These are phyloP conservation scores for Amorpha juglandis DNA, from an alignment of 2,888 invertebrate genomes.

Conservation along the genomic window DNA sequence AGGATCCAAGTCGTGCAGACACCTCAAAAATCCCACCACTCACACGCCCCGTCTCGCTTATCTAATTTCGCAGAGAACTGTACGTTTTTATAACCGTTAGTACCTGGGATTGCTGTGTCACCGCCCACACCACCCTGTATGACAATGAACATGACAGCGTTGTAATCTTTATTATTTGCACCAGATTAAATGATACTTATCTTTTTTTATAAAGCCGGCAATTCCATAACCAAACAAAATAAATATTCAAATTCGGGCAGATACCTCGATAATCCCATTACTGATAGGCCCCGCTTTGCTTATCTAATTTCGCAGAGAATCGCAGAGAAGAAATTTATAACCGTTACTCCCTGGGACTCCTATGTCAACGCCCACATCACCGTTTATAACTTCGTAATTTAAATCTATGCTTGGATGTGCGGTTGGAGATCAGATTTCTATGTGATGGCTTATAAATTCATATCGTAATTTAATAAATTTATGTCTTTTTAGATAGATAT, in stretches of 20 bases:
- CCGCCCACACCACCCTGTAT: neutral
- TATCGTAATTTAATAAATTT: neutral
- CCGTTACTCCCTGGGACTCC: constrained; percentile 7
- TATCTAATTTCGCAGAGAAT: neutral
- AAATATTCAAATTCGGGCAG: neutral
- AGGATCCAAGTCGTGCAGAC: no score
- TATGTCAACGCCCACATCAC: constrained; percentile 3
- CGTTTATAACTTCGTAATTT: constrained; percentile 2
- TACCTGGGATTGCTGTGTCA: neutral
- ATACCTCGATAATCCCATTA: neutral
- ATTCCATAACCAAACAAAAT: no score
- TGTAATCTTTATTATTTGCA: neutral
- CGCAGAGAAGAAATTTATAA: no score
- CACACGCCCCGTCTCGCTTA: constrained; percentile 2
- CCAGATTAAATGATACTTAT: neutral
- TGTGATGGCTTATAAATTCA: neutral
- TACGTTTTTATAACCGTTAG: no score
- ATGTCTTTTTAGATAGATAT: neutral
- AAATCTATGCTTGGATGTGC: neutral
- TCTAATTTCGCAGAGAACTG: neutral
- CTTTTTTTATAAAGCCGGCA: no score
- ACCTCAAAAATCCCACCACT: constrained; percentile 2
- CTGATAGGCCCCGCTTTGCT: neutral
- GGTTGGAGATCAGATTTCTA: neutral
- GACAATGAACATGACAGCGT: constrained; percentile 6